phyloP scores from a whole-genome alignment of 2,888 invertebrate species.

The Mayetiola destructor region DNA sequence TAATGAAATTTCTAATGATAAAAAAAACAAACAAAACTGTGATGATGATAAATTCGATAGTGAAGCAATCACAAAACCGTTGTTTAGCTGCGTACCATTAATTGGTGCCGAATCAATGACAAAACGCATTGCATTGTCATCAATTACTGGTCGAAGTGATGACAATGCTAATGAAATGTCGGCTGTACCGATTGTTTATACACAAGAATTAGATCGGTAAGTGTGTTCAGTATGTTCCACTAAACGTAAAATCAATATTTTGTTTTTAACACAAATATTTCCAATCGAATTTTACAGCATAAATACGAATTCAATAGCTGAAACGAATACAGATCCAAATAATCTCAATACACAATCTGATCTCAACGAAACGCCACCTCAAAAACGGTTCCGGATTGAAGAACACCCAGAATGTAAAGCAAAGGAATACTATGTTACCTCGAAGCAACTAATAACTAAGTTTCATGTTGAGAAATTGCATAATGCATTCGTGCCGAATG shows the following conservation, averaged over 20 bases:
- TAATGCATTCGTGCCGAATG: constrained; percentile 40
- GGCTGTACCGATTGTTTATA: too few relatives aligned
- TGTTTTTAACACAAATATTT: too few relatives aligned
- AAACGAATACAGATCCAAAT: not conserved
- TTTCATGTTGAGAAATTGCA: constrained; percentile 42
- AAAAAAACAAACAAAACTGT: not conserved
- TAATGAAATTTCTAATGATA: constrained; percentile 1
- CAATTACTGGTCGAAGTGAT: too few relatives aligned
- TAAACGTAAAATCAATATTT: too few relatives aligned
- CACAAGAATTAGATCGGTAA: too few relatives aligned
- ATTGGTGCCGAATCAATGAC: too few relatives aligned
- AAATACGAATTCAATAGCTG: too few relatives aligned
- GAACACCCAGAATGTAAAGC: constrained; percentile 30
- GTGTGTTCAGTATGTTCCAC: too few relatives aligned
- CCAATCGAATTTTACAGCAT: too few relatives aligned
- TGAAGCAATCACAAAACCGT: not conserved
- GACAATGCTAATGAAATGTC: too few relatives aligned
- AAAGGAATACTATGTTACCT: constrained; percentile 26
- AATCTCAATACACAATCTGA: not conserved
- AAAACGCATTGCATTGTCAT: too few relatives aligned
- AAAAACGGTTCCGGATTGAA: constrained; percentile 22
- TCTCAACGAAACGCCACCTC: not conserved
- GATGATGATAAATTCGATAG: not conserved
- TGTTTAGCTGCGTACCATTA: not conserved
- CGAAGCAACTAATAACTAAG: constrained; percentile 30